Evolutionary conservation across 1,140 invertebrate genomes (phyloP).

Genomic region (Cataglyphis hispanica): DNA sequence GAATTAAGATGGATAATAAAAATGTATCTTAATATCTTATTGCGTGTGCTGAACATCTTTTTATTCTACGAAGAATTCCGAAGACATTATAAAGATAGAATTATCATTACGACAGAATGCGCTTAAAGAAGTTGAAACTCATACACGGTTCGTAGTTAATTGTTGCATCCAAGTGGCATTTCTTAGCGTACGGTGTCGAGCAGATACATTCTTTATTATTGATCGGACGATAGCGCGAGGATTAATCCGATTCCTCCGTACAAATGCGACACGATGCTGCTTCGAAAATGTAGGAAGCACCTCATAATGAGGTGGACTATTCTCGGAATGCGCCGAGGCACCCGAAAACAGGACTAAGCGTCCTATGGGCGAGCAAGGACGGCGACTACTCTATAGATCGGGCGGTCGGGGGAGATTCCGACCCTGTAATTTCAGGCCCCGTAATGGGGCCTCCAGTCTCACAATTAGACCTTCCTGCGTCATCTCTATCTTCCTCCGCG

Average conservation of each 20-base stretch:
- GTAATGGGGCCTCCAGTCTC: slow-evolving; percentile 79
- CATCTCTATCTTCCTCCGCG: slow-evolving; percentile 70
- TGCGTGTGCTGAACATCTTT: background rate
- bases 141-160: slow-evolving; percentile 15
- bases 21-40: background rate
- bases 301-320: slow-evolving; percentile 76
- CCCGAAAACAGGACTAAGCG: slow-evolving; percentile 68
- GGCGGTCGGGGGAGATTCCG: slow-evolving; percentile 66
- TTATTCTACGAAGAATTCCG: too few relatives aligned
- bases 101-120: slow-evolving; percentile 17
- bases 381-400: slow-evolving; percentile 67
- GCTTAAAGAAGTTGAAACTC: slow-evolving; percentile 20
- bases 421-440: slow-evolving; percentile 83
- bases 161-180: slow-evolving; percentile 19
- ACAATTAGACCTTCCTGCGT: slow-evolving; percentile 83
- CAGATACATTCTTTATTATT: slow-evolving; percentile 35
- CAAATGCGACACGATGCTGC: slow-evolving; percentile 75
- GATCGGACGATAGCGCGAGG: slow-evolving; percentile 60
- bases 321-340: slow-evolving; percentile 76
- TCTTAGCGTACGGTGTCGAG: background rate
- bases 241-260: slow-evolving; percentile 58
- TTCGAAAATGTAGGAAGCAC: slow-evolving; percentile 66
- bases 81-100: background rate
- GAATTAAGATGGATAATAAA: background rate
- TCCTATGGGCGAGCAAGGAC: slow-evolving; percentile 60